phyloP scores from a whole-genome alignment of 2,113 vertebrate species.

The Egretta garzetta region DNA sequence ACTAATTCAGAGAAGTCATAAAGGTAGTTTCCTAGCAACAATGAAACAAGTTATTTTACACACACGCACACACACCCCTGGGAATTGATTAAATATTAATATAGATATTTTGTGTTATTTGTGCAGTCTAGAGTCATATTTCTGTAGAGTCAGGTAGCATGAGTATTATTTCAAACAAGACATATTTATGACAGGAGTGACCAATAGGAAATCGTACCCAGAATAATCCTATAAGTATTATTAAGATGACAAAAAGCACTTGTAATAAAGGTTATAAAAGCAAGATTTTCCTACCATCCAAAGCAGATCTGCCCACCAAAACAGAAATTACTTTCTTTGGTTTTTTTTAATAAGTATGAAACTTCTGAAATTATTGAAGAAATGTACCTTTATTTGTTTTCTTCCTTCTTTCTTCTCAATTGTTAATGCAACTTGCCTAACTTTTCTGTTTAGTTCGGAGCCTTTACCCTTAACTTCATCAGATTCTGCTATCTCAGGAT shows the following conservation, averaged over 20 bases:
- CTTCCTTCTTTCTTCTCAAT: constrained; percentile 66
- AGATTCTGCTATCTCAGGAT: constrained; percentile 48
- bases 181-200: not conserved
- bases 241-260: not conserved
- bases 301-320: not conserved
- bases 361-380: not conserved
- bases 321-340: not conserved
- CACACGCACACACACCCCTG: not conserved
- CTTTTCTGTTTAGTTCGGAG: constrained; percentile 26
- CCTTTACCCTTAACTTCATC: constrained; percentile 53
- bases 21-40: not conserved
- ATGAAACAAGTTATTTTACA: not conserved
- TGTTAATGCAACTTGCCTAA: constrained; percentile 49
- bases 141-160: not conserved
- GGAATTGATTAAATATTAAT: not conserved
- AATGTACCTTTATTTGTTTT: constrained; percentile 54
- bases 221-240: not conserved
- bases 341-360: not conserved
- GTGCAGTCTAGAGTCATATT: not conserved
- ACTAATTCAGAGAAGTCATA: not conserved
- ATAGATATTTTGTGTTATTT: not conserved
- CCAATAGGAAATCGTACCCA: not conserved
- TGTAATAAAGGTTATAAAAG: not conserved
- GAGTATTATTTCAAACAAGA: not conserved
- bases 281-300: not conserved